Base-by-base conservation (phyloP, 2,888 invertebrate genomes). In the Rhodophaea formosa region DNA sequence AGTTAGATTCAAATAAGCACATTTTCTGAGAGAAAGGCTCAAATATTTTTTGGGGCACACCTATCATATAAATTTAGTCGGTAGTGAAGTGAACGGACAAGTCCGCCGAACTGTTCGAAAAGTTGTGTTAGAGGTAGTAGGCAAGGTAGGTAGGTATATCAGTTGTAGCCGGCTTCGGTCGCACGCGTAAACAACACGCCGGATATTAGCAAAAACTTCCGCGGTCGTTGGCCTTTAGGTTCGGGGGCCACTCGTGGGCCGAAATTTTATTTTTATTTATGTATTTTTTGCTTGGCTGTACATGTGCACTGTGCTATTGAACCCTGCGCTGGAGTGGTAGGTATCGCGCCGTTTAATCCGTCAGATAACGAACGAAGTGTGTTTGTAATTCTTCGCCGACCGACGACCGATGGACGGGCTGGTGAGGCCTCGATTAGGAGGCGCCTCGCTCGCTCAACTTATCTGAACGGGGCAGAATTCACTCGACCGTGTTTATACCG, bases 391-490 rank as follows among this genome's bases (percentile, higher is more conserved):
- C 72, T 76, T 66, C 60, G 62, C 66, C 23, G 5, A 23, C 23
- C 23, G 23, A 71, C 73, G 72, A 57, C 60, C 69, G 72, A 60
- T n/a, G n/a, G n/a, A n/a, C 74, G 71, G 70, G 71, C 75, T 62
- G 69, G 72, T 81, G 85, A 82, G 86, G 86, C 88, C 88, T 75
- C 79, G 77, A 77, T 78, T 78, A 84, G 86, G 83, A 86, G 86
- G 86, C 83, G 84, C 84, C 79, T 72, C 77, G 78, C 79, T 72
- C 75, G 78, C 79, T 72, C 75, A 78, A 75, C 77, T 82, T 87
- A 87, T 88, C 84, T 71, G 70, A 79, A 78, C 80, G 73, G 75
- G 77, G 77, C 76, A 79, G 78, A 81, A 86, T 75, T 80, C 77
- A 78, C 74, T 83, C 80, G 76, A 66, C 79, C 81, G 79, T 83